Base-by-base conservation (phyloP, 2,888 invertebrate species). In the Monochamus alternatus region DNA sequence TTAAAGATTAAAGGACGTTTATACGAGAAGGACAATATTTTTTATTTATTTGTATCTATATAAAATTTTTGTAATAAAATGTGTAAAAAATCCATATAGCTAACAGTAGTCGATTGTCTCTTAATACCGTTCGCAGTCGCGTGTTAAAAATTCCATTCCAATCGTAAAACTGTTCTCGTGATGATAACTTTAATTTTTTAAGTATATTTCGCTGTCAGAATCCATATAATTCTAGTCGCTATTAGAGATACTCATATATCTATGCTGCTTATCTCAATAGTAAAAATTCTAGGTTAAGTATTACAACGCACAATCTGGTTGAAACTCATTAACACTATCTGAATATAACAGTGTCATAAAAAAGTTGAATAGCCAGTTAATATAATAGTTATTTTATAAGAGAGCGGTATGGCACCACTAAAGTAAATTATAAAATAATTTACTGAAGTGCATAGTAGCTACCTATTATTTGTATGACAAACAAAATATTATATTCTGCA, bases 251-350 rank as follows among this genome's bases (percentile, higher is more conserved):
- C 59, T 38, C 59, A 69, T 69, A 31, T 59, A 59, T 60, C 59
- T 60, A 60, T 51, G 47, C 47, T 7, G 47, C 30, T 60, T 69
- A 69, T 69, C 69, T 69, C 60, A 69, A 69, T 60, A 69, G 69
- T 69, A 60, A 60, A 51, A 69, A 69, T 69, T 69, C 69, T 69
- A 69, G 69, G 69, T 69, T 69, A 69, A 69, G 69, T 69, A 62
- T 68, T 69, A 69, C 47, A 69, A 31, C 47, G 44, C 30, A 69
- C 51, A 69, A 69, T 69, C 69, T 60, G 10, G 69, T 14, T 60
- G 60, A 47, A 60, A 44, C 69, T 69, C 69, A 69, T 69, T 69
- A 69, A 58, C 60, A 59, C 69, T 69, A 69, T 69, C 69, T 69
- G 30, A 30, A 69, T 44, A 69, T 69, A 69, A 69, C 30, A 69